Evolutionary conservation across 2,888 invertebrate species (phyloP).

Genomic region (Drosophila rellima): DNA sequence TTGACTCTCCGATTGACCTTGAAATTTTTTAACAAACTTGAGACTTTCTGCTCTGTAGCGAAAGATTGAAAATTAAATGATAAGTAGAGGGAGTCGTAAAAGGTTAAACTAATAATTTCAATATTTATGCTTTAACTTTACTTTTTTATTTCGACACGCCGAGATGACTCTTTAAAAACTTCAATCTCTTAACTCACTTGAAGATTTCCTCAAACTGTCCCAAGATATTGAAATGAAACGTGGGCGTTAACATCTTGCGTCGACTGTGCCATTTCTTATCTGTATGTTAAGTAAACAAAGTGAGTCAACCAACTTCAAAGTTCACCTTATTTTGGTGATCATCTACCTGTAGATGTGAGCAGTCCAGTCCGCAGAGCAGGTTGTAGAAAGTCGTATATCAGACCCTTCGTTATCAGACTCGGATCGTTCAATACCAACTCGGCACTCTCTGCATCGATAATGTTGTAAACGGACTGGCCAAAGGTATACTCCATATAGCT

Average conservation of each 20-base stretch:
- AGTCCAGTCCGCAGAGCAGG: conserved; percentile 77
- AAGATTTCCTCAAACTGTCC: conserved; percentile 80
- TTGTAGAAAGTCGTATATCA: conserved; percentile 69
- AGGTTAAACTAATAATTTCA: too few relatives aligned
- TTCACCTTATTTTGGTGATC: neutral
- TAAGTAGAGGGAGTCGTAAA: too few relatives aligned
- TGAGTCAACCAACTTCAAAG: neutral
- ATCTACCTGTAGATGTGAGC: conserved; percentile 71
- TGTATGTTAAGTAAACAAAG: conserved; percentile 28
- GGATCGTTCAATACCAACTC: conserved; percentile 76
- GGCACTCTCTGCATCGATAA: conserved; percentile 74
- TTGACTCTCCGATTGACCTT: conserved; percentile 30
- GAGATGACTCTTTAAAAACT: neutral
- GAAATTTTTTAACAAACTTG: conserved; percentile 70
- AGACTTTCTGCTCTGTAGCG: conserved; percentile 73
- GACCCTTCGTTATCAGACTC: conserved; percentile 71
- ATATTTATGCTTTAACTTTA: too few relatives aligned
- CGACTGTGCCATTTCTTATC: conserved; percentile 81
- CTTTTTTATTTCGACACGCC: too few relatives aligned
- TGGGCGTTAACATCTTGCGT: conserved; percentile 80
- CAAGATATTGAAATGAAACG: conserved; percentile 83
- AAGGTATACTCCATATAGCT: conserved; percentile 70
- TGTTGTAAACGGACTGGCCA: conserved; percentile 60
- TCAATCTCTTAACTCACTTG: conserved; percentile 59
- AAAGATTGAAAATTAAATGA: neutral